These are phyloP conservation scores for Nematostella vectensis DNA, from an alignment of 92 coral and sea anemone genomes.

Conservation along the genomic window DNA sequence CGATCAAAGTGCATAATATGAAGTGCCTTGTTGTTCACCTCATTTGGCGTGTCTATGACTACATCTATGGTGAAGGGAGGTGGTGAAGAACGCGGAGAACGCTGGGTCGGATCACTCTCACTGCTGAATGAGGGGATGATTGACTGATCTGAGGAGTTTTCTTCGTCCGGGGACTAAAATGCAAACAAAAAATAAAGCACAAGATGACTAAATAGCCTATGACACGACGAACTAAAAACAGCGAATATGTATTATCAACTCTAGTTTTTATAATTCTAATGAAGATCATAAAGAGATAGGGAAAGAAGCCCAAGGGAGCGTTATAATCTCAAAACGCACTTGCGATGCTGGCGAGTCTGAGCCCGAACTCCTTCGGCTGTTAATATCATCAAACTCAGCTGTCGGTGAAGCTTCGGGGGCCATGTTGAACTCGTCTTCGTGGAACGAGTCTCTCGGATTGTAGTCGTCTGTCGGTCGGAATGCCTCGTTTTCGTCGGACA, in stretches of 20 bases:
- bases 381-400: constrained; percentile 21
- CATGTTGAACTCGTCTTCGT: constrained; percentile 49
- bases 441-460: constrained; percentile 47
- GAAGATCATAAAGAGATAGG: too few relatives aligned
- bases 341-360: constrained; percentile 37
- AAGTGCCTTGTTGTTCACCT: too few relatives aligned
- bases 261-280: too few relatives aligned
- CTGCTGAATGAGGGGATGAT: constrained; percentile 28
- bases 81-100: constrained; percentile 65
- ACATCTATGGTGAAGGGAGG: constrained; percentile 42
- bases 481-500: constrained; percentile 39
- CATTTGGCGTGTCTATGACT: constrained; percentile 27
- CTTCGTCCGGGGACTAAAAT: constrained; percentile 3
- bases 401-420: constrained; percentile 60
- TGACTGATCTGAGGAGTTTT: constrained; percentile 15
- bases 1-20: too few relatives aligned
- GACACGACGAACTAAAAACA: too few relatives aligned
- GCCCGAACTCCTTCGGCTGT: constrained; percentile 21
- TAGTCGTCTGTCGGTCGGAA: constrained; percentile 32
- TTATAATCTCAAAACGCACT: constrained; percentile 26
- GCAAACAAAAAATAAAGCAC: neutral
- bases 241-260: too few relatives aligned
- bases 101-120: constrained; percentile 31
- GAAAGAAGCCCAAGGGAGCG: too few relatives aligned
- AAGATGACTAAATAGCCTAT: too few relatives aligned